Evolutionary conservation across 1,140 invertebrate genomes (phyloP), one percentile per base, ranked within the genome.

Genomic region (Nixonia krombeini): DNA sequence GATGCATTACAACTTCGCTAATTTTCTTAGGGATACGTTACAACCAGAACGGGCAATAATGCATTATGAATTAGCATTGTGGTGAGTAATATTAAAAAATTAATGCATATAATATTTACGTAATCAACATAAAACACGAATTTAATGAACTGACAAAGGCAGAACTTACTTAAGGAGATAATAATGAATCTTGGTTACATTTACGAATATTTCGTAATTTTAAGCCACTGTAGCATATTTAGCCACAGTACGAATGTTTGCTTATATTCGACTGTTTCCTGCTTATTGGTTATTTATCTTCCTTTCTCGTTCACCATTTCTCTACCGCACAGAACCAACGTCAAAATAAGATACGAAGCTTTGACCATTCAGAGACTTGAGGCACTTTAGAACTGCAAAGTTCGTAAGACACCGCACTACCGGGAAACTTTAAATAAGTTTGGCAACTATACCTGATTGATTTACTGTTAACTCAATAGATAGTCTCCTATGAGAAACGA

Each of bases 1-100:
- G 85, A 90, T 95, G 84, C 94, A 96, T 85, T 96, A 95, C 86
- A 96, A 96, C 83, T 95, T 92, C 79, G 94, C 91, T 13, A 96
- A 96, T 86, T 91, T 93, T 75, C 87, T 94, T 44, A 90, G 93
- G 77, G 94, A 96, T 78, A 86, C 89, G 8, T 89, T 89, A 17
- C 86, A 91, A 66, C 87, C 88, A 38, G 89, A 92, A 37, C 82
- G 88, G 42, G 94, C 94, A 1, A 89, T 91, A 28, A 82, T 89
- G 65, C 94, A 96, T 82, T 96, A 96, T 83, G 89, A 89, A 70
- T 87, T 90, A 80, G 93, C 94, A 4, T 85, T 96, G 16, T 91
- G 90, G 94, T 96, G 85, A 90, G 89, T 86, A 57, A 6, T n/a
- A n/a, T n/a, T n/a, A n/a, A n/a, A n/a, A n/a, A n/a, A n/a, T n/a